Evolutionary conservation across 2,797 vertebrate genomes (phyloP).

Genomic region (Scolopax bukidnonensis): DNA sequence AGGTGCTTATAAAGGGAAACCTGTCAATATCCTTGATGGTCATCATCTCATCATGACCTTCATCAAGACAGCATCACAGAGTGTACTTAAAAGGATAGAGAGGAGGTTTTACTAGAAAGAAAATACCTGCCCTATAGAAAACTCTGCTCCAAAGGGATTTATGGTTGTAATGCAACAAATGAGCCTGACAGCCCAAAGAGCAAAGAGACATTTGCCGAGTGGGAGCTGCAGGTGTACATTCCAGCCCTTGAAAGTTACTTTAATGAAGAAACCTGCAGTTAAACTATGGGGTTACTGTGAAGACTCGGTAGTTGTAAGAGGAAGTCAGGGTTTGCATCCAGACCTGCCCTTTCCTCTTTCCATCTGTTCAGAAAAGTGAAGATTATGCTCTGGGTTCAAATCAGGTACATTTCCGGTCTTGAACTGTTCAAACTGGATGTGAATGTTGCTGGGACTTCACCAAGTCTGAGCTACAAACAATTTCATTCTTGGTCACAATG

Average conservation of each 20-base stretch:
- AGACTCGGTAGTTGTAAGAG: neutral
- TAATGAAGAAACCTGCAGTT: neutral
- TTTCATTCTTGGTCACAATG: neutral
- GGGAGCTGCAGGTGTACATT: neutral
- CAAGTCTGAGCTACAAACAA: neutral
- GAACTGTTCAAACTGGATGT: neutral
- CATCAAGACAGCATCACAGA: conserved; percentile 85
- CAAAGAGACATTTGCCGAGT: neutral
- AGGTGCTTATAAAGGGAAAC: conserved; percentile 87
- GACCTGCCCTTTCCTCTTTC: neutral
- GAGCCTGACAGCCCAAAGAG: neutral
- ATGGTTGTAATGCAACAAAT: neutral
- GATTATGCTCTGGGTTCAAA: neutral
- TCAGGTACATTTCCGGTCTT: neutral
- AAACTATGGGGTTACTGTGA: neutral
- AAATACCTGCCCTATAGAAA: neutral
- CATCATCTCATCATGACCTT: conserved; percentile 85
- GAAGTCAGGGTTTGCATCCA: neutral
- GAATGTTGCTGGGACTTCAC: neutral
- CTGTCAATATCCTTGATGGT: conserved; percentile 85
- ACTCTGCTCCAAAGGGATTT: neutral
- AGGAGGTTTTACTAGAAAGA: neutral
- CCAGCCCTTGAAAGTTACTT: neutral
- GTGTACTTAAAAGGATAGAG: conserved; percentile 68
- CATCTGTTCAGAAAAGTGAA: neutral